These are phyloP conservation scores for Amniataba percoides DNA, from an alignment of 2,797 vertebrate genomes.

Conservation along the genomic window DNA sequence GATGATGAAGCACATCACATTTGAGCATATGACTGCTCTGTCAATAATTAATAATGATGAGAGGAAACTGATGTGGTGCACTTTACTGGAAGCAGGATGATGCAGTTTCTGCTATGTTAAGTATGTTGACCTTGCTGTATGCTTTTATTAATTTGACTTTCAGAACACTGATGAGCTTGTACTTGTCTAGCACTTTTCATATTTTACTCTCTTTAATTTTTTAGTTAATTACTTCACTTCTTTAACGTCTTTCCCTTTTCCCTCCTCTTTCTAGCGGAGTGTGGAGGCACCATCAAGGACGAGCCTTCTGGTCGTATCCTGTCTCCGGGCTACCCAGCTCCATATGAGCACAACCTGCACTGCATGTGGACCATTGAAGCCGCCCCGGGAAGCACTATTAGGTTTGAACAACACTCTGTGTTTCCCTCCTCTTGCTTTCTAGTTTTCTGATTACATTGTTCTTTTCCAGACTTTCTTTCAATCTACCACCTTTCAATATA, in stretches of 20 bases:
- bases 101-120: constrained; percentile 33
- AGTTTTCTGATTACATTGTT: constrained; percentile 68
- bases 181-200: background rate
- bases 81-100: constrained; percentile 44
- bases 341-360: constrained; percentile 98
- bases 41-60: constrained; percentile 66
- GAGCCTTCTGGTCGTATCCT: constrained; percentile 91
- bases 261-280: constrained; percentile 87
- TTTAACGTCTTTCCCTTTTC: constrained; percentile 2
- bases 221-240: constrained; percentile 1
- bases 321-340: constrained; percentile 96
- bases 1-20: constrained; percentile 55
- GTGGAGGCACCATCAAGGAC: constrained; percentile 91
- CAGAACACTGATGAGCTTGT: constrained; percentile 7
- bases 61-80: constrained; percentile 40
- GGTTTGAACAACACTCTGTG: constrained; percentile 85
- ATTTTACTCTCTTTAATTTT: background rate
- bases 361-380: constrained; percentile 97
- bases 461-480: constrained; percentile 62
- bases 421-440: constrained; percentile 31
- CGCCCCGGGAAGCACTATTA: constrained; percentile 94
- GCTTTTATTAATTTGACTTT: constrained; percentile 37
- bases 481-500: constrained; percentile 68
- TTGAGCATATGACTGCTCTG: constrained; percentile 32
- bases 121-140: constrained; percentile 37